Evolutionary conservation across 37 sponge, comb jelly and placozoan genomes (phyloP).

Genomic region (Mnemiopsis leidyi): DNA sequence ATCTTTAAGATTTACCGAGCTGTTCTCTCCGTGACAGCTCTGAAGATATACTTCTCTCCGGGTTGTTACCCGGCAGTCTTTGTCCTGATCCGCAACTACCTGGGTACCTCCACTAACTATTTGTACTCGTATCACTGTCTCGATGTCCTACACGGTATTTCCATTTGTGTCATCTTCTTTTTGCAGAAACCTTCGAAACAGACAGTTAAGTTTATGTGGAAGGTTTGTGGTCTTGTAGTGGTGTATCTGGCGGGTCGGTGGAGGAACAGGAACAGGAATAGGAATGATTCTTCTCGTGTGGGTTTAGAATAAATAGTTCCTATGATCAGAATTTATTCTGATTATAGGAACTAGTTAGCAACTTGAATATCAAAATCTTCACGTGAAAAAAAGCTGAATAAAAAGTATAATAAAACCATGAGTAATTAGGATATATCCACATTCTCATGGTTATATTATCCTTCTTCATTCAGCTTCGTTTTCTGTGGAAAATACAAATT

Average conservation of each 20-base stretch:
- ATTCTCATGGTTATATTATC: no score
- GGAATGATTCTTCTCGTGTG: no score
- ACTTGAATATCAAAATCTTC: no score
- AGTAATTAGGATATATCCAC: no score
- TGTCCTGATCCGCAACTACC: not conserved
- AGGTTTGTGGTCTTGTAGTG: not conserved
- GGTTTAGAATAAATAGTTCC: no score
- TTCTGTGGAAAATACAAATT: no score
- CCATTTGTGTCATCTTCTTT: not conserved
- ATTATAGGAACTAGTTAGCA: no score
- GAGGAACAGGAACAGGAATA: not conserved
- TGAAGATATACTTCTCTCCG: not conserved
- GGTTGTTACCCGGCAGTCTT: conserved; percentile 24
- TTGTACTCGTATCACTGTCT: not conserved
- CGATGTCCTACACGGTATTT: not conserved
- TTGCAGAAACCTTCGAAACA: not conserved
- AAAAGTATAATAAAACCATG: no score
- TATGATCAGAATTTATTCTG: no score
- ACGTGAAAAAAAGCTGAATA: no score
- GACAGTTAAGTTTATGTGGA: not conserved
- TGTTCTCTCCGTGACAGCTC: not conserved
- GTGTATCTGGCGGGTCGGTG: not conserved
- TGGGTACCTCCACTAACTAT: conserved; percentile 9
- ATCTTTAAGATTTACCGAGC: not conserved
- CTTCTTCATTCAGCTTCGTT: no score